These are phyloP conservation scores for Microchirus variegatus DNA, from an alignment of 2,797 vertebrate genomes.

Conservation along the genomic window DNA sequence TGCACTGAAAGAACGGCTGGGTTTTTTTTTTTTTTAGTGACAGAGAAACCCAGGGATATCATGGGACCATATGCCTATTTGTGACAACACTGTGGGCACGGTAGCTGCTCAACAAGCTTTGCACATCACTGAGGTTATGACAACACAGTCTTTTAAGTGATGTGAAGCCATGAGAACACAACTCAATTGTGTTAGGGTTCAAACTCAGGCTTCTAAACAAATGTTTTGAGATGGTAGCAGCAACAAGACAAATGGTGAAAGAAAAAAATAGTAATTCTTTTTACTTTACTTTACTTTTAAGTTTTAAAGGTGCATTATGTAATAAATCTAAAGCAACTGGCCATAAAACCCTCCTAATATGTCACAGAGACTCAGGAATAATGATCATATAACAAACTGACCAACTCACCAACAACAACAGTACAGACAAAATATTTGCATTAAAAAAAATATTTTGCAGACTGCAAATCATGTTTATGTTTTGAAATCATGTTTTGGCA, in stretches of 20 bases:
- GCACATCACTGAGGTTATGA: background rate
- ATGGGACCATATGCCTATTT: slow-evolving; percentile 25
- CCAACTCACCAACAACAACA: too few relatives aligned
- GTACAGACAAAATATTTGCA: too few relatives aligned
- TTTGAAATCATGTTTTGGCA: too few relatives aligned
- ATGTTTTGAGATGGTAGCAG: background rate
- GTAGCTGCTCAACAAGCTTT: slow-evolving; percentile 1
- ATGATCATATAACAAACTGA: too few relatives aligned
- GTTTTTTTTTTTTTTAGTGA: slow-evolving; percentile 3
- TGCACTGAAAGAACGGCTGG: background rate
- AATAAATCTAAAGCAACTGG: too few relatives aligned
- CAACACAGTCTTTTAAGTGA: slow-evolving; percentile 23
- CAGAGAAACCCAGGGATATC: slow-evolving; percentile 16
- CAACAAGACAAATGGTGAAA: background rate
- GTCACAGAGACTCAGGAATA: too few relatives aligned
- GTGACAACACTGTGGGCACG: background rate
- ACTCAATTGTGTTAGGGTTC: background rate
- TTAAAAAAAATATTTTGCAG: too few relatives aligned
- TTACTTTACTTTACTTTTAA: too few relatives aligned
- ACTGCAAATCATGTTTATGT: too few relatives aligned
- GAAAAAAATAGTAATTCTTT: too few relatives aligned
- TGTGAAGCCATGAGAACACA: slow-evolving; percentile 4
- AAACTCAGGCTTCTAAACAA: slow-evolving; percentile 2
- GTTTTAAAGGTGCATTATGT: too few relatives aligned
- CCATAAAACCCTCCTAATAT: too few relatives aligned